Evolutionary conservation across 2,113 vertebrate species (phyloP).

Genomic region (Gavia stellata): DNA sequence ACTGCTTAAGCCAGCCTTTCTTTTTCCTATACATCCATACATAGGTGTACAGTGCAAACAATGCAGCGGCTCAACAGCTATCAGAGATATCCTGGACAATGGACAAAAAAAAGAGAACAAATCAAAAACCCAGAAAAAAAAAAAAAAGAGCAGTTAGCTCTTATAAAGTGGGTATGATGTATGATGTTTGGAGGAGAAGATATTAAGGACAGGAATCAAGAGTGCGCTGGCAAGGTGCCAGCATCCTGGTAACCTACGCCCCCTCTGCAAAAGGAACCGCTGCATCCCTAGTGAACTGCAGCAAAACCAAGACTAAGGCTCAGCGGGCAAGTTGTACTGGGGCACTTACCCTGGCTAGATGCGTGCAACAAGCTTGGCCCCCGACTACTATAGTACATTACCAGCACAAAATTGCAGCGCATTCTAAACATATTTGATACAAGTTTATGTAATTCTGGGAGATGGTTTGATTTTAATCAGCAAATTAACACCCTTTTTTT

Average conservation of each 20-base stretch:
- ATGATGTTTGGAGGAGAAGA: neutral
- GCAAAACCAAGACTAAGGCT: neutral
- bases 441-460: neutral
- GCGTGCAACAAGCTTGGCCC: too few relatives aligned
- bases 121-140: too few relatives aligned
- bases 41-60: neutral
- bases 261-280: neutral
- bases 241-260: accelerated
- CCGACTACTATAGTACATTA: too few relatives aligned
- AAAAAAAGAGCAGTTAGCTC: neutral
- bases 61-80: neutral
- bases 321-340: neutral
- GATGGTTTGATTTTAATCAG: neutral
- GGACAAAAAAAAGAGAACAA: too few relatives aligned
- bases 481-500: neutral
- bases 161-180: neutral
- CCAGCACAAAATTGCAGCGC: neutral
- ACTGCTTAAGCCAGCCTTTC: neutral
- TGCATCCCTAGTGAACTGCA: neutral
- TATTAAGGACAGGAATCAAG: neutral
- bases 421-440: accelerated
- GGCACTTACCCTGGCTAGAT: neutral
- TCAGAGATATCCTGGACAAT: neutral
- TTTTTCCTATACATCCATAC: neutral
- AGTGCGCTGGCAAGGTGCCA: neutral